A percentile compares a stretch with the other conserved stretches of the same genome.
phyloP scores from a whole-genome alignment of 2,113 vertebrate species.

The Rattus norvegicus region GRCr8 NC_086024.1:146254501-146255000 shows the following conservation, averaged over 20 bases:
- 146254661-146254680: background rate
- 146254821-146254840: background rate
- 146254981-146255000: background rate
- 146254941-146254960: background rate
- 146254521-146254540: background rate
- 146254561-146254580: background rate
- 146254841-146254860: background rate
- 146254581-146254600: background rate
- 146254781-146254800: background rate
- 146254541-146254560: background rate
- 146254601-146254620: background rate
- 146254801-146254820: background rate
- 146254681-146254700: background rate
- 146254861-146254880: background rate
- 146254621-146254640: background rate
- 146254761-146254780: conserved; percentile 34
- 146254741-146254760: conserved; percentile 8
- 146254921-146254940: background rate
- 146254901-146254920: background rate
- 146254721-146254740: background rate
- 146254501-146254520: background rate
- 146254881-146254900: background rate
- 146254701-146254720: background rate
- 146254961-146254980: background rate
- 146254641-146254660: background rate